Conservation (phyloP, 2,797 vertebrate genomes). For the Hirundo rustica region DNA sequence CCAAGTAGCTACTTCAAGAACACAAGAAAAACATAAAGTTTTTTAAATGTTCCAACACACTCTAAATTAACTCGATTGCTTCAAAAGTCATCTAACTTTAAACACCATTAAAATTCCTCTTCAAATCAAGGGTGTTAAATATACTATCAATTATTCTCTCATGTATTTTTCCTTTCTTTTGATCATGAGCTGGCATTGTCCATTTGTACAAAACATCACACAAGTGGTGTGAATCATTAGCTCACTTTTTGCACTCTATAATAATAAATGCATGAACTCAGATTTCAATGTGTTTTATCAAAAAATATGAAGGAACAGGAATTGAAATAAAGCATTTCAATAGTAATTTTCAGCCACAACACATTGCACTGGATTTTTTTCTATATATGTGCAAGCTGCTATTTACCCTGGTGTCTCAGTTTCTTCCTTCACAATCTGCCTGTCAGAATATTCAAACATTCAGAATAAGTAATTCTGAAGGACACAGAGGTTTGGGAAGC, state of each 20-base stretch:
- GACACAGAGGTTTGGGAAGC: slow-evolving; percentile 42
- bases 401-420: slow-evolving; percentile 1
- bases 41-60: background rate
- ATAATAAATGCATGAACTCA: background rate
- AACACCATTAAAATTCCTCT: background rate
- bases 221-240: background rate
- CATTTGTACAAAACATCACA: background rate
- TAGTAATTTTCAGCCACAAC: background rate
- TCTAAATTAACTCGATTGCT: background rate
- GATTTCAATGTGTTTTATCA: background rate
- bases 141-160: background rate
- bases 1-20: background rate
- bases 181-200: background rate
- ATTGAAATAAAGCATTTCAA: background rate
- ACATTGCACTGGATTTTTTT: background rate
- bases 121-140: background rate
- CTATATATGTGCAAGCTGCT: background rate
- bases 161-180: background rate
- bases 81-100: background rate
- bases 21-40: background rate
- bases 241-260: background rate
- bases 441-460: slow-evolving; percentile 65
- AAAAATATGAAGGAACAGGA: background rate
- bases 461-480: slow-evolving; percentile 48
- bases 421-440: slow-evolving; percentile 43